Evolutionary conservation across 2,113 vertebrate species (phyloP).

Genomic region (Hemibagrus wyckioides): DNA sequence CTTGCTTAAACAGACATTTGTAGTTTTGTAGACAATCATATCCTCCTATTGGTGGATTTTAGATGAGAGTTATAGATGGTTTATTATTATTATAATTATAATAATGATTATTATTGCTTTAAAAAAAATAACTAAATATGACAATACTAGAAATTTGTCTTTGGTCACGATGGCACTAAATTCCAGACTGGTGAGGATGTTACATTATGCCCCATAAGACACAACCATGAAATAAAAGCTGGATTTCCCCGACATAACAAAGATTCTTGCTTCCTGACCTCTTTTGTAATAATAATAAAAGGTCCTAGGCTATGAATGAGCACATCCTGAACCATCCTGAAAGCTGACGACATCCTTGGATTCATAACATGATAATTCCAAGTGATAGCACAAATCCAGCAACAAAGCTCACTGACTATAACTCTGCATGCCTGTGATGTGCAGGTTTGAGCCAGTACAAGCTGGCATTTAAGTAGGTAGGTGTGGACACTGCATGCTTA

Average conservation of each 20-base stretch:
- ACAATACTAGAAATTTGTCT: background rate
- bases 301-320: background rate
- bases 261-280: background rate
- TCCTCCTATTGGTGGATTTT: background rate
- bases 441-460: constrained; percentile 4
- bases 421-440: background rate
- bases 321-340: background rate
- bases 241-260: background rate
- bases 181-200: background rate
- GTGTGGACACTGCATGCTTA: constrained; percentile 43
- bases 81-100: background rate
- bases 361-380: constrained; percentile 27
- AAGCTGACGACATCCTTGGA: background rate
- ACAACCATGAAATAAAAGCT: background rate
- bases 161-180: background rate
- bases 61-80: too few relatives aligned
- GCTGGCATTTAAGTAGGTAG: constrained; percentile 50
- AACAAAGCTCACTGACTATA: background rate
- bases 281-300: background rate
- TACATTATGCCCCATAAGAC: background rate
- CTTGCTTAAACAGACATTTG: background rate
- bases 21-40: background rate
- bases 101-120: background rate
- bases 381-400: background rate
- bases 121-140: background rate